Evolutionary conservation across 2,113 vertebrate species (phyloP).

Genomic region (Oncorhynchus kisutch): DNA sequence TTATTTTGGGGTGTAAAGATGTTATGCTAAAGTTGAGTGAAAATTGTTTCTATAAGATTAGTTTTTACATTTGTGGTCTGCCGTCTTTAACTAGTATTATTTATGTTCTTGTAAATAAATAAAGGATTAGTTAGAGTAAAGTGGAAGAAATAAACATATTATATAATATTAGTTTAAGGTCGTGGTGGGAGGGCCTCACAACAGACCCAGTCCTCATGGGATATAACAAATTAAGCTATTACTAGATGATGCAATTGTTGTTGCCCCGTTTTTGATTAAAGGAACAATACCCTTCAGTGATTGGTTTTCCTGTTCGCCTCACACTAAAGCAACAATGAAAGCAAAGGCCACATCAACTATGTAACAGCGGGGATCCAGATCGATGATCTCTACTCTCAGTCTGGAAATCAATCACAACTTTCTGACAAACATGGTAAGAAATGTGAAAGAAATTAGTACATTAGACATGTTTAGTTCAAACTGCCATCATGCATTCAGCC

Average conservation of each 20-base stretch:
- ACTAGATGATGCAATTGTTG: not conserved
- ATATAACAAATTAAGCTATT: not conserved
- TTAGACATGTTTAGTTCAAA: not conserved
- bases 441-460: not conserved
- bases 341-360: constrained; percentile 12
- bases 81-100: too few relatives aligned
- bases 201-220: not conserved
- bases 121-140: too few relatives aligned
- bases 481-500: not conserved
- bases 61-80: too few relatives aligned
- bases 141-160: too few relatives aligned
- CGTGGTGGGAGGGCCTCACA: too few relatives aligned
- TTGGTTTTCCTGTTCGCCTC: not conserved
- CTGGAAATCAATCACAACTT: constrained; percentile 18
- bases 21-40: too few relatives aligned
- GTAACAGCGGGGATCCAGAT: constrained; percentile 5
- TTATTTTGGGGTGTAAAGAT: not conserved
- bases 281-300: not conserved
- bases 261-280: too few relatives aligned
- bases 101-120: too few relatives aligned
- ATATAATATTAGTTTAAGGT: too few relatives aligned
- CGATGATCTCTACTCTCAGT: not conserved
- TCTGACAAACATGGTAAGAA: constrained; percentile 7
- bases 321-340: not conserved
- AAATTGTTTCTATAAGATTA: too few relatives aligned